These are phyloP conservation scores for Willowsia nigromaculata DNA, from an alignment of 2,888 invertebrate genomes.

Conservation along the genomic window DNA sequence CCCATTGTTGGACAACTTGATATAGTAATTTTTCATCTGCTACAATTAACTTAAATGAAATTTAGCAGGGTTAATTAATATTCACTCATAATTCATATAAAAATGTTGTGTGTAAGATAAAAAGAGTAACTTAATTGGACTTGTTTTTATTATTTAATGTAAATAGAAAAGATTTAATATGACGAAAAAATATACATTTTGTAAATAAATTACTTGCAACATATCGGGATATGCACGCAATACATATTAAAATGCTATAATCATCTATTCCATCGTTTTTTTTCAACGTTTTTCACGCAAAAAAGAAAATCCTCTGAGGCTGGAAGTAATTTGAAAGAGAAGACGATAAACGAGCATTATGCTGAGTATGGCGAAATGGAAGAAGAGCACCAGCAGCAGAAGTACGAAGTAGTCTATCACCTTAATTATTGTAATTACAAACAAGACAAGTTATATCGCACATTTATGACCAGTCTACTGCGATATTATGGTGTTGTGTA, in stretches of 20 bases:
- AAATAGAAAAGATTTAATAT: conserved; percentile 40
- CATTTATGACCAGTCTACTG: conserved; percentile 55
- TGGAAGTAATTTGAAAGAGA: conserved; percentile 47
- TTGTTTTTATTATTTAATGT: conserved; percentile 46
- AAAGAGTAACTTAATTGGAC: conserved; percentile 56
- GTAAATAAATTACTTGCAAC: conserved; percentile 14
- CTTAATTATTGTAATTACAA: conserved; percentile 68
- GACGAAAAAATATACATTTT: neutral
- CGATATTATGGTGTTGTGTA: conserved; percentile 18
- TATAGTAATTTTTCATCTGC: conserved; percentile 67
- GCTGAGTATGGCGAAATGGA: neutral
- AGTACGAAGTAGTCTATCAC: conserved; percentile 65
- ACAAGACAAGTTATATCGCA: conserved; percentile 68
- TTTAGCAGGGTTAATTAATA: conserved; percentile 68
- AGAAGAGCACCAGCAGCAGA: conserved; percentile 20
- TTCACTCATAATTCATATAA: conserved; percentile 53
- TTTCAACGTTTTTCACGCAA: neutral
- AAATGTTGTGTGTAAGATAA: neutral
- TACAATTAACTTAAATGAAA: conserved; percentile 68
- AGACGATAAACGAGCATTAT: neutral
- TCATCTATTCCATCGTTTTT: neutral
- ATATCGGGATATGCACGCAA: neutral
- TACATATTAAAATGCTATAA: conserved; percentile 20
- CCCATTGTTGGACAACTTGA: conserved; percentile 57
- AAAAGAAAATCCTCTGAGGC: neutral